phyloP scores from a whole-genome alignment of 1,140 invertebrate species.

The Hydropsyche tenuis region DNA sequence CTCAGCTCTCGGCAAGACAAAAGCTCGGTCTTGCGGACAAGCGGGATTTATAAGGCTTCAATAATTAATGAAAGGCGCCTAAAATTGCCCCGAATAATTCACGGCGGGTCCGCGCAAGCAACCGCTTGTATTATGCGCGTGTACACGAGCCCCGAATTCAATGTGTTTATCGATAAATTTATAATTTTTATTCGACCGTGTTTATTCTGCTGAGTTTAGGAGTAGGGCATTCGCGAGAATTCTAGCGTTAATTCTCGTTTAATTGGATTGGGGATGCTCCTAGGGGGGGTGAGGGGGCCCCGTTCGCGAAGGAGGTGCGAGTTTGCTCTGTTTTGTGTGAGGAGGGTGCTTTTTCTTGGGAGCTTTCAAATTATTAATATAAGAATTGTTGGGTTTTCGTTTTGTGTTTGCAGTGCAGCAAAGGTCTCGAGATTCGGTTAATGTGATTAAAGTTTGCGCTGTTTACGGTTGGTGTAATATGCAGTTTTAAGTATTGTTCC shows the following conservation, averaged over 20 bases:
- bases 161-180: not conserved
- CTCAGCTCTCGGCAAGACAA: constrained; percentile 23
- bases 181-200: constrained; percentile 10
- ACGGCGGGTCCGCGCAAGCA: not conserved
- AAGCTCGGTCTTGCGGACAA: constrained; percentile 35
- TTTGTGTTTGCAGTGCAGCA: too few species aligned
- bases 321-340: too few species aligned
- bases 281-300: not conserved
- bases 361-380: too few species aligned
- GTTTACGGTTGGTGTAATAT: too few species aligned
- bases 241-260: constrained; percentile 23
- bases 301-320: not conserved
- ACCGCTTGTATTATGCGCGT: too few species aligned
- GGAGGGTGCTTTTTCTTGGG: too few species aligned
- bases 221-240: not conserved
- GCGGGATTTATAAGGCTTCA: constrained; percentile 34
- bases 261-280: constrained; percentile 10
- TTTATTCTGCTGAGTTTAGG: not conserved
- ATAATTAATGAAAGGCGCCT: constrained; percentile 32
- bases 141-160: not conserved
- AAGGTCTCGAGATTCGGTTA: too few species aligned
- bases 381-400: too few species aligned
- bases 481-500: too few species aligned
- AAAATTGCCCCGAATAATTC: constrained; percentile 28
- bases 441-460: too few species aligned